These are phyloP conservation scores for Standfussiana lucernea DNA, from an alignment of 2,888 invertebrate species.

Conservation along the genomic window DNA sequence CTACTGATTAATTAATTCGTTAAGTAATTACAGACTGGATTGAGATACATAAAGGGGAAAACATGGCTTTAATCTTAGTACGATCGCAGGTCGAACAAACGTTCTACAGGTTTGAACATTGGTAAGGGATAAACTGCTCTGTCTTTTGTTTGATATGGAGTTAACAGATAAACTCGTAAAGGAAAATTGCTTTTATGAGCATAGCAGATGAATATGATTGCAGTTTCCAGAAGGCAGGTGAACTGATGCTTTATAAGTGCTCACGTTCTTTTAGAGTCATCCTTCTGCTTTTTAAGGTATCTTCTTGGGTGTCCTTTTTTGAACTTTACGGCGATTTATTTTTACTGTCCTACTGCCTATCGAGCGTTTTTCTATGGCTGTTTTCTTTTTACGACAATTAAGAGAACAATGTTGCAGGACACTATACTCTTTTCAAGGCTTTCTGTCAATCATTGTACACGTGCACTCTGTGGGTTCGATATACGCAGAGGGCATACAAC, in stretches of 20 bases:
- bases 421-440: too few species aligned
- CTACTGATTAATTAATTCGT: conserved; percentile 54
- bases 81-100: conserved; percentile 15
- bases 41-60: conserved; percentile 37
- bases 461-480: too few species aligned
- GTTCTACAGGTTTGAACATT: conserved; percentile 25
- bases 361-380: neutral
- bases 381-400: neutral
- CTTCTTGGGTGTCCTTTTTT: neutral
- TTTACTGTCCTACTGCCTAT: neutral
- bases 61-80: conserved; percentile 5
- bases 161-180: conserved; percentile 44
- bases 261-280: neutral
- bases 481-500: too few species aligned
- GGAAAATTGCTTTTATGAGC: conserved; percentile 47
- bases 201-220: conserved; percentile 13
- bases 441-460: too few species aligned
- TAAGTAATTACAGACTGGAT: conserved; percentile 47
- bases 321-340: neutral
- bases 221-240: conserved; percentile 8
- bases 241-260: neutral
- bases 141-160: conserved; percentile 37
- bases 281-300: neutral
- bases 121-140: neutral
- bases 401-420: neutral